phyloP scores from a whole-genome alignment of 2,888 invertebrate species.

The Crossocerus cetratus region DNA sequence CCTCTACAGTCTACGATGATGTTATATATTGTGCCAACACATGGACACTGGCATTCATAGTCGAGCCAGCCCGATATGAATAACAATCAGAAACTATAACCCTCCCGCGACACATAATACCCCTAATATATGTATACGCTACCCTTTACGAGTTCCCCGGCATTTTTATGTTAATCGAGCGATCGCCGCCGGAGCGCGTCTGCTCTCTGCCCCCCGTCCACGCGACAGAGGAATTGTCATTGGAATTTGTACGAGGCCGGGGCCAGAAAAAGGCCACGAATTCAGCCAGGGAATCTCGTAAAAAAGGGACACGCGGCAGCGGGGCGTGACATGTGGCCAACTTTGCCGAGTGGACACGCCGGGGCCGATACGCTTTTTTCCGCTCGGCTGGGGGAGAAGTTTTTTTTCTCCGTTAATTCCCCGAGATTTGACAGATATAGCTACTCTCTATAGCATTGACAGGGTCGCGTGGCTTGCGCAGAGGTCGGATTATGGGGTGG shows the following conservation, averaged over 20 bases:
- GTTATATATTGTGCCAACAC: slow-evolving; percentile 55
- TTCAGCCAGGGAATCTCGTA: slow-evolving; percentile 6
- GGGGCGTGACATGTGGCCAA: slow-evolving; percentile 47
- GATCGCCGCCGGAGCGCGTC: slow-evolving; percentile 40
- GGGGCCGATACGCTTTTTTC: background rate
- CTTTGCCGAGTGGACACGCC: slow-evolving; percentile 48
- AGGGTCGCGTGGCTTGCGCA: too few species aligned
- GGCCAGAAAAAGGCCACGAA: slow-evolving; percentile 22
- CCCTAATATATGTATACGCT: slow-evolving; percentile 55
- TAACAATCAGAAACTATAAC: slow-evolving; percentile 72
- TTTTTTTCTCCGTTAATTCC: slow-evolving; percentile 21
- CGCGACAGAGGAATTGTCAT: slow-evolving; percentile 57
- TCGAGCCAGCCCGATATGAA: slow-evolving; percentile 62
- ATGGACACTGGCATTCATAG: slow-evolving; percentile 41
- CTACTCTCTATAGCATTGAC: too few species aligned
- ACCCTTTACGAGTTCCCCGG: slow-evolving; percentile 63
- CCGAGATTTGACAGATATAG: slow-evolving; percentile 1
- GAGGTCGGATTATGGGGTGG: too few species aligned
- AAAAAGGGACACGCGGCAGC: slow-evolving; percentile 43
- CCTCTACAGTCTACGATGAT: slow-evolving; percentile 53
- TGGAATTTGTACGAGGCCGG: slow-evolving; percentile 65
- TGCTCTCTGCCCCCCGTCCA: too few species aligned
- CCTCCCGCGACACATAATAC: slow-evolving; percentile 53
- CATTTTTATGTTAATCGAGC: slow-evolving; percentile 74
- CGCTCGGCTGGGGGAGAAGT: background rate